phyloP scores from a whole-genome alignment of 2,113 vertebrate genomes.

The Pelecanus crispus region DNA sequence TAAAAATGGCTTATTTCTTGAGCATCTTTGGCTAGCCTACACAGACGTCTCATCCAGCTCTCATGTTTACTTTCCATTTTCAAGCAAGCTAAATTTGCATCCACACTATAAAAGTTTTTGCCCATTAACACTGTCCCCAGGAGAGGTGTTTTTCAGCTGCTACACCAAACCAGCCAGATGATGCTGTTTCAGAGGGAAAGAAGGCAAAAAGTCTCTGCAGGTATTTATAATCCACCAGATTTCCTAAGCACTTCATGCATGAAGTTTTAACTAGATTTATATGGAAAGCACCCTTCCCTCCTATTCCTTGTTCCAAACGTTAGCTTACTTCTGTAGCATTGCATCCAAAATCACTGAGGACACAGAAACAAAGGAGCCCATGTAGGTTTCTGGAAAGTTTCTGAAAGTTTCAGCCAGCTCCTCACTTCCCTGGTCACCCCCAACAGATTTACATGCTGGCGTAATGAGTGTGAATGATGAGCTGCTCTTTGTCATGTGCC shows the following conservation, averaged over 20 bases:
- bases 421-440: not conserved
- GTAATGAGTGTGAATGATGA: not conserved
- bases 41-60: not conserved
- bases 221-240: not conserved
- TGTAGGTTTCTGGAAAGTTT: conserved; percentile 7
- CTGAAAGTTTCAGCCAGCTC: not conserved
- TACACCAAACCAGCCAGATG: not conserved
- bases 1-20: not conserved
- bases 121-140: not conserved
- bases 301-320: not conserved
- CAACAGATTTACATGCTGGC: not conserved
- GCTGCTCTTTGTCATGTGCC: not conserved
- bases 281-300: not conserved
- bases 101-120: not conserved
- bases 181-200: not conserved
- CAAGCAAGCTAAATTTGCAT: not conserved
- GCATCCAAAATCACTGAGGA: not conserved
- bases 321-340: not conserved
- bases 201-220: not conserved
- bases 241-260: not conserved
- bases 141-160: not conserved
- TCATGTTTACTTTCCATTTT: not conserved
- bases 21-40: not conserved
- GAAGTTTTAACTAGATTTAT: not conserved
- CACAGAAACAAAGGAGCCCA: not conserved